Evolutionary conservation across 2,888 invertebrate genomes (phyloP), one percentile per base, ranked within the genome.

Genomic region (Malacosoma neustria): DNA sequence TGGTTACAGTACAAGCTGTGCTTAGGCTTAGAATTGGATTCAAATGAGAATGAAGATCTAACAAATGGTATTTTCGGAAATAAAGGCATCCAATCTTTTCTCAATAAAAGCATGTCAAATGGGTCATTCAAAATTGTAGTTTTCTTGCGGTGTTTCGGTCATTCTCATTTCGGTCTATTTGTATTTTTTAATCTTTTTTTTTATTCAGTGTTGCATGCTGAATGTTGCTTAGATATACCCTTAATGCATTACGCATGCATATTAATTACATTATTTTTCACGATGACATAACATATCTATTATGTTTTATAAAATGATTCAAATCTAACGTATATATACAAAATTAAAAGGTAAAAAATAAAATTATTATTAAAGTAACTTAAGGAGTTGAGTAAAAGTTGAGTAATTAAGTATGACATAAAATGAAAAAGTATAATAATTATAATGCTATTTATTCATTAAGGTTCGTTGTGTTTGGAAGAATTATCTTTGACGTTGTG

Each of bases 81-180:
- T 32, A 29, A 32, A 11, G 42, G 38, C 43, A 40, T 40, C 9
- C 40, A 47, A 49, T 51, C 56, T 55, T 48, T 32, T 48, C 42
- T 41, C 39, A 39, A 43, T 49, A 47, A 45, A 43, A 55, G 57
- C 55, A 71, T 71, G 69, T 52, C 5, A 22, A 7, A 39, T 49
- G 48, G 57, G 50, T 43, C 40, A 45, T 36, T 38, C 30, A 41
- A 56, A 62, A 57, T 49, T 32, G 40, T 65, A 57, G 57, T 48
- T 42, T 46, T n/a, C n/a, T 48, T 45, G 41, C 59, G 65, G 70
- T 62, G 57, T 53, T 50, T 49, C 59, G 80, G 76, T 70, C 80
- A 82, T 84, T 84, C 82, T 84, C 82, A 75, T 80, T 82, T 82
- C 56, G 61, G 81, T 82, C 79, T 75, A 46, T 59, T 64, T 62